Base-by-base conservation (phyloP, 2,113 vertebrate genomes). In the Dissostichus mawsoni region DNA sequence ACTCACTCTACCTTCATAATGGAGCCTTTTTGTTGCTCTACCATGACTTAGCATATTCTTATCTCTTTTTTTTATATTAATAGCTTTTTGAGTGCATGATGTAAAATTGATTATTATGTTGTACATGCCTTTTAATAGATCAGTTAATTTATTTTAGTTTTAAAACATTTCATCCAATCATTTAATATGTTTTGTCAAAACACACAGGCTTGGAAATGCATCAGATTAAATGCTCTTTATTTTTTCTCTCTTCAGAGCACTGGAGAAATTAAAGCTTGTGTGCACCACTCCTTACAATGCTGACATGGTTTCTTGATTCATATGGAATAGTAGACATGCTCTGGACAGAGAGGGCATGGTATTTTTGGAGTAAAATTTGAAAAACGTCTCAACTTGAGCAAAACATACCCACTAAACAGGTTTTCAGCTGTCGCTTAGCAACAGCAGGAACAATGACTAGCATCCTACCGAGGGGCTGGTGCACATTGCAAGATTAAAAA, bases 371-470 rank as follows among this genome's bases (percentile, higher is more conserved):
- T 69, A 47, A 69, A 84, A 90, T 81, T 36, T 61, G 18, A 78
- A 78, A 88, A 41, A 41, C 8, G 8, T 74, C 80, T 82, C 56
- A 81, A 82, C 73, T 64, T 61, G n/a, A 81, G 79, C 18, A 66
- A 74, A 71, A 29, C 66, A 45, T 17, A 45, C 23, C 48, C 56
- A 79, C 78, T 36, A 67, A 68, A 68, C n/a, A 23, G 29, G 58
- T 64, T 76, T 84, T 73, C 47, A 74, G 76, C 52, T 11, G 85
- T 88, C 29, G 76, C 80, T 78, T 81, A 80, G 74, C 76, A 87
- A 88, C 88, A 88, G 83, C 79, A 44, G 59, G 76, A 74, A 79
- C 80, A 89, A 70, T 63, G 69, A 87, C 63, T n/a, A 79, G 64
- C 62, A 86, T 83, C 65, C 69, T 63, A 73, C 51, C 50, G 67